Conservation (phyloP, 2,888 invertebrate genomes). For the Caenorhabditis doughertyi region DNA sequence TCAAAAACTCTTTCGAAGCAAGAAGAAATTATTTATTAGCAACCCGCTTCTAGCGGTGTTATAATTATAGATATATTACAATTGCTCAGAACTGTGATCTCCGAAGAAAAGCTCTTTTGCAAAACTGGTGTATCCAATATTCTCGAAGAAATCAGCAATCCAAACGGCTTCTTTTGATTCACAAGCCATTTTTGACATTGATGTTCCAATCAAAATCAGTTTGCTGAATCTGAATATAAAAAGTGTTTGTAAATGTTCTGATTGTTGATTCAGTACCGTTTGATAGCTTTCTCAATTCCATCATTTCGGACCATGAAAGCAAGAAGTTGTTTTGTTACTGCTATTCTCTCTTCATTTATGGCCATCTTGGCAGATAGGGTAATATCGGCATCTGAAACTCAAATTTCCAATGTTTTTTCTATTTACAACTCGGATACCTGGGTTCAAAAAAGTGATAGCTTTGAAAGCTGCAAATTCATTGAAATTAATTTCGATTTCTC, state of each 20-base stretch:
- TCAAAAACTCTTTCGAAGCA: background rate
- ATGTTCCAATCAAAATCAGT: constrained; percentile 79
- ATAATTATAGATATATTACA: background rate
- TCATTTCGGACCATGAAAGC: constrained; percentile 76
- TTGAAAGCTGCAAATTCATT: constrained; percentile 82
- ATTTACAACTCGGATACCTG: constrained; percentile 67
- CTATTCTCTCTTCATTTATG: constrained; percentile 74
- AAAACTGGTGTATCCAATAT: constrained; percentile 78
- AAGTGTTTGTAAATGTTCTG: background rate
- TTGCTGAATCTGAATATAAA: constrained; percentile 74
- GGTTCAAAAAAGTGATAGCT: constrained; percentile 82
- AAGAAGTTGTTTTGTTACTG: constrained; percentile 81
- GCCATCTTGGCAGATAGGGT: constrained; percentile 63
- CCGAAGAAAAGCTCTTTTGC: constrained; percentile 79
- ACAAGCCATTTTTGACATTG: constrained; percentile 81
- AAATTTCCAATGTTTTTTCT: background rate
- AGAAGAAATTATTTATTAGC: background rate
- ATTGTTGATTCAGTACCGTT: constrained; percentile 52
- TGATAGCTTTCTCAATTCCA: constrained; percentile 76
- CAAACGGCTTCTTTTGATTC: constrained; percentile 82
- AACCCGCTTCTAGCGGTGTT: too few species aligned
- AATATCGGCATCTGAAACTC: constrained; percentile 78
- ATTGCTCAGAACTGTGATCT: constrained; percentile 12
- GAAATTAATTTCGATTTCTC: constrained; percentile 77
- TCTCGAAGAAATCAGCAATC: constrained; percentile 82